phyloP scores from a whole-genome alignment of 92 coral and sea anemone species.

The Chrysogorgia sp. region DNA sequence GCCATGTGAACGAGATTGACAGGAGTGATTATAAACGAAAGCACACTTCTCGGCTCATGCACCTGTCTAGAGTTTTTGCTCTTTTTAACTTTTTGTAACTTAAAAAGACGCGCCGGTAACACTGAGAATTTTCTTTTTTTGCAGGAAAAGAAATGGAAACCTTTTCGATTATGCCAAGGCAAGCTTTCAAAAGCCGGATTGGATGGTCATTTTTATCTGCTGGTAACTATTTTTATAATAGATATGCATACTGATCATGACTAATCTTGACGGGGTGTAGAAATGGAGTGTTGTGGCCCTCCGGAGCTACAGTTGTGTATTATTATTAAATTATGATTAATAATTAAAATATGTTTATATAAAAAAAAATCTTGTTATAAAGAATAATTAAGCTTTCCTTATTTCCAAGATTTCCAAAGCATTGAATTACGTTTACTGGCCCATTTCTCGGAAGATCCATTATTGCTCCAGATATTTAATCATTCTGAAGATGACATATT shows the following conservation, averaged over 20 bases:
- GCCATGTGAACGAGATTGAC: too few species aligned
- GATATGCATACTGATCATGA: too few species aligned
- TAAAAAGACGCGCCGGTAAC: background rate
- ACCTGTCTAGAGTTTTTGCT: too few species aligned
- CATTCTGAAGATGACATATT: conserved; percentile 75
- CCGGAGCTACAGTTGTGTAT: too few species aligned
- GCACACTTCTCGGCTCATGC: too few species aligned
- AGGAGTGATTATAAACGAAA: too few species aligned
- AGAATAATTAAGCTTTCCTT: background rate
- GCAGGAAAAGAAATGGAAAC: conserved; percentile 79
- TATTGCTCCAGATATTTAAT: conserved; percentile 77
- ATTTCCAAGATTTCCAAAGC: conserved; percentile 77
- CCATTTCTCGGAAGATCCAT: conserved; percentile 87
- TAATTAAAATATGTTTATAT: too few species aligned
- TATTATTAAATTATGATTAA: too few species aligned
- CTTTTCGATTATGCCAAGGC: conserved; percentile 66
- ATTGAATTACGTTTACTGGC: conserved; percentile 90
- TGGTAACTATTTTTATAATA: conserved; percentile 74
- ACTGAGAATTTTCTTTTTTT: background rate
- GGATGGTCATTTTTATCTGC: conserved; percentile 92
- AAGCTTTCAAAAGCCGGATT: conserved; percentile 74
- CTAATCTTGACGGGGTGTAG: background rate
- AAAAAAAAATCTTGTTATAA: background rate
- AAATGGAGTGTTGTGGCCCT: too few species aligned
- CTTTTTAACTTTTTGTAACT: too few species aligned